Conservation (phyloP, 2,797 vertebrate species). For the Clarias pachynema region DNA sequence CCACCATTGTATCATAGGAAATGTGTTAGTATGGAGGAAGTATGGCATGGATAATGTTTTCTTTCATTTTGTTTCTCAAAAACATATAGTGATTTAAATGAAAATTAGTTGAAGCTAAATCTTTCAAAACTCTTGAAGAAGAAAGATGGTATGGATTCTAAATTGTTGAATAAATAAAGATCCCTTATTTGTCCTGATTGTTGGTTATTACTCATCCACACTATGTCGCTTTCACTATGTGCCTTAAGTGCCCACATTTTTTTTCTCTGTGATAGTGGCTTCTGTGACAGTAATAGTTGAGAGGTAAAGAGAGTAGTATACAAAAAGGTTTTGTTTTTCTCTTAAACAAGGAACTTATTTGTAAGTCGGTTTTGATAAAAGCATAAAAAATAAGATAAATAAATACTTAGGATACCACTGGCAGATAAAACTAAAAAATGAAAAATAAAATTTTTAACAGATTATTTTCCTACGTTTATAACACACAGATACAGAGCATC, state of each 20-base stretch:
- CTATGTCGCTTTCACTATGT: not conserved
- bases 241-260: not conserved
- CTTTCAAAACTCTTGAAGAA: not conserved
- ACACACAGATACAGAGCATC: not conserved
- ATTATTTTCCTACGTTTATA: not conserved
- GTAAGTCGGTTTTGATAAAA: not conserved
- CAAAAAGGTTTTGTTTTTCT: not conserved
- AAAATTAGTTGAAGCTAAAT: not conserved
- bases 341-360: not conserved
- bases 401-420: not conserved
- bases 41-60: not conserved
- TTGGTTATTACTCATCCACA: not conserved
- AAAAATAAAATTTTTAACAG: not conserved
- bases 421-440: not conserved
- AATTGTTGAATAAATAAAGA: not conserved
- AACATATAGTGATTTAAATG: not conserved
- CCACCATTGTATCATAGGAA: not conserved
- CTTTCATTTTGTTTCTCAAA: not conserved
- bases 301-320: not conserved
- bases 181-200: not conserved
- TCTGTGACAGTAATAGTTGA: not conserved
- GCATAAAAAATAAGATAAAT: not conserved
- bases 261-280: not conserved
- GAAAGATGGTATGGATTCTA: not conserved
- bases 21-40: not conserved